A percentile compares a stretch with the other conserved stretches of the same genome.
phyloP scores from a whole-genome alignment of 1,140 invertebrate species.

The Drosophila dunni region DNA sequence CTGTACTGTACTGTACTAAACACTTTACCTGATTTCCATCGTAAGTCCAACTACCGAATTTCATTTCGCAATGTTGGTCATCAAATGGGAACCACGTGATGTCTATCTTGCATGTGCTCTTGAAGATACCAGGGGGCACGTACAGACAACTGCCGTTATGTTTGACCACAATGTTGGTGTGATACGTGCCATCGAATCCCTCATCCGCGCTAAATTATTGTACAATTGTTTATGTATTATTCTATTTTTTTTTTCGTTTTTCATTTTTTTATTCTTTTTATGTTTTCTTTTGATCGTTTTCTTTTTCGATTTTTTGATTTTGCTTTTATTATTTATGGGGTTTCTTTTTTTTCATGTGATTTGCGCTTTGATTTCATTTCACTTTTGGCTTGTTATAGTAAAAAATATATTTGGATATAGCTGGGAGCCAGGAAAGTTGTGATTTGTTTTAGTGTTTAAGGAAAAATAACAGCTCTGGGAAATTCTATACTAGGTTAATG shows the following conservation, averaged over 20 bases:
- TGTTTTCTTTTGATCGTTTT: constrained; percentile 34
- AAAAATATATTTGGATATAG: constrained; percentile 43
- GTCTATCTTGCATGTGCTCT: constrained; percentile 99
- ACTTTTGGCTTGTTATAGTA: constrained; percentile 34
- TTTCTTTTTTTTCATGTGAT: constrained; percentile 55
- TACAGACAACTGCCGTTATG: constrained; percentile 98
- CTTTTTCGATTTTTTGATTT: constrained; percentile 26
- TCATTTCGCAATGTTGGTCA: constrained; percentile 98
- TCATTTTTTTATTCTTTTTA: constrained; percentile 39
- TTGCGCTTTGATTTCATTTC: constrained; percentile 64
- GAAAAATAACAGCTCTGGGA: constrained; percentile 1
- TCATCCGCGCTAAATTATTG: constrained; percentile 95
- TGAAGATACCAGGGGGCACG: constrained; percentile 98
- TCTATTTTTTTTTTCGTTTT: constrained; percentile 51
- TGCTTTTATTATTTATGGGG: constrained; percentile 33
- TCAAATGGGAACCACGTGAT: constrained; percentile 99
- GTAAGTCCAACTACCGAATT: constrained; percentile 98
- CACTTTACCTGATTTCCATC: constrained; percentile 94
- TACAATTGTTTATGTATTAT: constrained; percentile 80
- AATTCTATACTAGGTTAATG: constrained; percentile 27
- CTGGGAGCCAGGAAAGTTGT: constrained; percentile 42
- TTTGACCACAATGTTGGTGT: constrained; percentile 98
- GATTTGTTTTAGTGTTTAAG: constrained; percentile 22
- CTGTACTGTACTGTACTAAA: constrained; percentile 57
- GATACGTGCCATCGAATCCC: constrained; percentile 98